Conservation (phyloP, 2,113 vertebrate genomes). For the Eptesicus fuscus region DNA sequence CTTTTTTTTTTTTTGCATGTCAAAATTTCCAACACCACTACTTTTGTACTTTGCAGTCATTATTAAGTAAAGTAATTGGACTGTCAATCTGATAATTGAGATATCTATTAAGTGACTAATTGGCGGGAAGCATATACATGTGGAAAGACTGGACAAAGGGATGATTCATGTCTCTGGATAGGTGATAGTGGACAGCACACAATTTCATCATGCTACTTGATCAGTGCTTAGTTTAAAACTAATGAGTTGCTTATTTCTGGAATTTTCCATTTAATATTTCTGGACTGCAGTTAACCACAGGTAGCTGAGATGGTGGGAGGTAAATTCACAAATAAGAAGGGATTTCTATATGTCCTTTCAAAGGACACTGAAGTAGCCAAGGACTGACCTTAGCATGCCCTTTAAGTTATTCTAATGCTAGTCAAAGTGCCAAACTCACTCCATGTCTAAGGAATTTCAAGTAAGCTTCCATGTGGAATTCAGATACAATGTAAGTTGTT, state of each 20-base stretch:
- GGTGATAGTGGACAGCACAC: not conserved
- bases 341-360: not conserved
- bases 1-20: not conserved
- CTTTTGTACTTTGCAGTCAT: not conserved
- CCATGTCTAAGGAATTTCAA: not conserved
- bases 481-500: not conserved
- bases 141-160: not conserved
- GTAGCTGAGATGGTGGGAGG: not conserved
- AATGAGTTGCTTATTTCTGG: not conserved
- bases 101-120: not conserved
- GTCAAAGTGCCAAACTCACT: not conserved
- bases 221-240: not conserved
- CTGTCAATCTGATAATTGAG: not conserved
- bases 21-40: not conserved
- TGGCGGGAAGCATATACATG: not conserved
- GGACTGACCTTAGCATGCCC: not conserved
- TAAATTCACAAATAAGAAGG: not conserved
- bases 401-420: not conserved
- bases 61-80: not conserved
- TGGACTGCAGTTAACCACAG: not conserved
- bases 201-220: too few species aligned
- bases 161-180: not conserved
- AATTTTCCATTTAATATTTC: not conserved
- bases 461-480: not conserved
- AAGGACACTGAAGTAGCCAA: not conserved